These are phyloP conservation scores for Catharus fuscescens DNA, from an alignment of 2,113 vertebrate genomes.

Conservation along the genomic window DNA sequence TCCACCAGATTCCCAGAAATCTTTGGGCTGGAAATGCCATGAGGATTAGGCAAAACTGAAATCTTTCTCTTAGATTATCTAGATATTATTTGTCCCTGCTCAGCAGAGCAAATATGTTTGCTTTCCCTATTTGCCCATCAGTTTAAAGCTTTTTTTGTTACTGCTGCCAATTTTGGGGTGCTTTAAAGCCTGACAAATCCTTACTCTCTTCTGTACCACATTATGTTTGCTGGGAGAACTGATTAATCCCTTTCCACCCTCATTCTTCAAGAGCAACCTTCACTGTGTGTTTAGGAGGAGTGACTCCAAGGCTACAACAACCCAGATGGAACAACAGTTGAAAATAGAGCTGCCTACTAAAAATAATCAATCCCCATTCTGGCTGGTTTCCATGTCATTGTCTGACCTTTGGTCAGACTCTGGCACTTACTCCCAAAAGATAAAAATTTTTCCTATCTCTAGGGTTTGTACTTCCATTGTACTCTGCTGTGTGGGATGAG, in stretches of 20 bases:
- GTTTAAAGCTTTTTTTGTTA: conserved; percentile 27
- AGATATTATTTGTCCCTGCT: conserved; percentile 36
- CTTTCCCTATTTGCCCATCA: conserved; percentile 37
- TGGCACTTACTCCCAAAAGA: neutral
- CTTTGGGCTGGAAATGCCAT: conserved; percentile 43
- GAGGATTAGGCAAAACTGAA: conserved; percentile 47
- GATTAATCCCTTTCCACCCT: neutral
- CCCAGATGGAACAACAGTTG: neutral
- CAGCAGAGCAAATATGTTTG: conserved; percentile 43
- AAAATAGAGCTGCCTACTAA: neutral
- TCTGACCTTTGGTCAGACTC: neutral
- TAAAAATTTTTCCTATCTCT: neutral
- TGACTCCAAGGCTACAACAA: neutral
- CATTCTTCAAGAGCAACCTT: neutral
- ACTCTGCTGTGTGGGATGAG: neutral
- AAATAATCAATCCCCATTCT: neutral
- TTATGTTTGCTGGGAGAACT: neutral
- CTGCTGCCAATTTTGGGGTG: conserved; percentile 35
- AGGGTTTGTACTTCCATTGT: neutral
- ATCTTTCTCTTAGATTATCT: conserved; percentile 29
- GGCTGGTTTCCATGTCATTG: neutral
- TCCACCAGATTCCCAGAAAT: conserved; percentile 47
- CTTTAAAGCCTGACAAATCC: conserved; percentile 38
- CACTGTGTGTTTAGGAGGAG: neutral
- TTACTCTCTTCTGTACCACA: neutral